These are phyloP conservation scores for Harmothoe impar DNA, from an alignment of 2,888 invertebrate species.

Conservation along the genomic window DNA sequence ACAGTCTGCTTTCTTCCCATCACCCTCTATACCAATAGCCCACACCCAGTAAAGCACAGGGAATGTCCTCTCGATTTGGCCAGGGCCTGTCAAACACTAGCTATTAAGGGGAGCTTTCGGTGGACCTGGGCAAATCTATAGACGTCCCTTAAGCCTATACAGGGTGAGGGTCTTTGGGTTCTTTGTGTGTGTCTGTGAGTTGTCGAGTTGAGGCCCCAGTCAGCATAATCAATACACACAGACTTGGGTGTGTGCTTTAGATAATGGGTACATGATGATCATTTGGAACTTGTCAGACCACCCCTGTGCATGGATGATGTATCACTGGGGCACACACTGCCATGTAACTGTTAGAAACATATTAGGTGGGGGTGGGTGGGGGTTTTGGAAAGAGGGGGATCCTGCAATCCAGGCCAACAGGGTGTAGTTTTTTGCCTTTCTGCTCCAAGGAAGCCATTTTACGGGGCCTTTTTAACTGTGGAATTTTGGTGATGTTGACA, in stretches of 20 bases:
- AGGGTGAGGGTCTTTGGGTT: not conserved
- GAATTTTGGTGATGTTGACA: too few species aligned
- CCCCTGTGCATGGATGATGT: too few species aligned
- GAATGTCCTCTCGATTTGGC: slow-evolving; percentile 16
- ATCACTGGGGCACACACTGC: too few species aligned
- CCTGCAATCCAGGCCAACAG: too few species aligned
- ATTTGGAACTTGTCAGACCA: not conserved
- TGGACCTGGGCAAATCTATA: not conserved
- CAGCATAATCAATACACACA: not conserved
- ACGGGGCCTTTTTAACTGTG: too few species aligned
- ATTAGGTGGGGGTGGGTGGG: too few species aligned
- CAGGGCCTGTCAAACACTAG: not conserved
- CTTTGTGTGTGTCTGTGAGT: not conserved
- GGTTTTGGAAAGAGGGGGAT: too few species aligned
- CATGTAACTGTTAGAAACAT: too few species aligned
- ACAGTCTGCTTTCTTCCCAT: slow-evolving; percentile 2
- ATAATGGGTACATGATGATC: not conserved
- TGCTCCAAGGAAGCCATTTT: too few species aligned
- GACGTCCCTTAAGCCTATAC: not conserved
- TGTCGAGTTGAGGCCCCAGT: not conserved
- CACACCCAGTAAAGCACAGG: not conserved
- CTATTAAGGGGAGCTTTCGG: slow-evolving; percentile 23
- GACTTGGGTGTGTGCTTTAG: not conserved
- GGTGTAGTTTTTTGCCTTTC: too few species aligned
- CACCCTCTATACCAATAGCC: not conserved